Base-by-base conservation (phyloP, 2,113 vertebrate species). In the Burhinus bistriatus region DNA sequence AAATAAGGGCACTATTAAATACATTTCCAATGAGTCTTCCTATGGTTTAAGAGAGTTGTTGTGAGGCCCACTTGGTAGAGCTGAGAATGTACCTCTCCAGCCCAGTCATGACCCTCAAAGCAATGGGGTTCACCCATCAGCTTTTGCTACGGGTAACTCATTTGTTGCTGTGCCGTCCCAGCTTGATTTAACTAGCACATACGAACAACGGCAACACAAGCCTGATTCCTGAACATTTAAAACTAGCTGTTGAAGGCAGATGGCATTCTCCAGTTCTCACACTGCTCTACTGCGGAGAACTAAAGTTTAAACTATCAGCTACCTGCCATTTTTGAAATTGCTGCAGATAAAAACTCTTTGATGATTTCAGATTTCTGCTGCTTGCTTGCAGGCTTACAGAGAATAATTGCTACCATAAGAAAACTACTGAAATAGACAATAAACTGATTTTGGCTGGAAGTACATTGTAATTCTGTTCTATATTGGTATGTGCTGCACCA, bases 271-370 rank as follows among this genome's bases (percentile, higher is more conserved):
- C 77, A 97, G 97, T 97, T 97, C 96, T 95, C 96, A 97, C 94
- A 98, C 89, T 97, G 97, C 93, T 98, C 97, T 88, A 96, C 96
- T 98, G 97, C 90, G 0, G 97, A 98, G 97, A 98, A 97, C 97
- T 98, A 95, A 98, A 98, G 95, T 98, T 98, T 97, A 98, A 98
- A 97, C 98, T 96, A 98, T 98, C 98, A 98, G 97, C 97, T 98
- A 98, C 98, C 98, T 98, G 97, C 97, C 98, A 98, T 98, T 98
- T 98, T 98, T 98, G 91, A 97, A 98, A 98, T 98, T 98, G 97
- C 98, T 97, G 91, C 91, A 98, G 97, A 98, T 98, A 98, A 98
- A 98, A 98, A 97, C 97, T 97, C 97, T 98, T 98, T 98, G 98
- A 98, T 98, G 98, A 98, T 98, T 98, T 98, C 97, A 98, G 98